phyloP scores from a whole-genome alignment of 2,797 vertebrate genomes.

The Ceryle rudis region DNA sequence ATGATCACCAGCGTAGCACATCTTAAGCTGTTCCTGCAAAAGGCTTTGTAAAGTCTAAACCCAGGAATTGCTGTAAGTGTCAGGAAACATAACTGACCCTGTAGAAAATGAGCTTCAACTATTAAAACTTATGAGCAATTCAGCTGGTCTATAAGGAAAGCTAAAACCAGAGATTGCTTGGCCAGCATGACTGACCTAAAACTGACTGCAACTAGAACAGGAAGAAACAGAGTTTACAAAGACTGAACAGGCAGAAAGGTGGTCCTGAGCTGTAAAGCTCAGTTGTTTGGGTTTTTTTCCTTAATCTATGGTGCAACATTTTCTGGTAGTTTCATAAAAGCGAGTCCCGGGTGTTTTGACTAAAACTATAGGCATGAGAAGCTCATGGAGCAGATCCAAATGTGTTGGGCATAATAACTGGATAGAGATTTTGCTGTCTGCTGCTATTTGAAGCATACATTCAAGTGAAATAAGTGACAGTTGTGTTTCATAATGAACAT shows the following conservation, averaged over 20 bases:
- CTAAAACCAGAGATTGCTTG: background rate
- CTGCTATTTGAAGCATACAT: background rate
- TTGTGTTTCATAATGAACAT: background rate
- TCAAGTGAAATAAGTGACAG: background rate
- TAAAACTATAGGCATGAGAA: background rate
- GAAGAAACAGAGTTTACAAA: background rate
- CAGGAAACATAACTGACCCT: background rate
- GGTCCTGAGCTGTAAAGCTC: background rate
- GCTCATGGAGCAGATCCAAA: background rate
- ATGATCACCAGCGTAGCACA: background rate
- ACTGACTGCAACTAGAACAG: background rate
- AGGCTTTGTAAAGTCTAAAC: background rate
- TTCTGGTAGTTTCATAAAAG: background rate
- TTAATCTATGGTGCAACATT: fast-evolving
- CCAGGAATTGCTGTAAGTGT: background rate
- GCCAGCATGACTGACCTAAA: background rate
- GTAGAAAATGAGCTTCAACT: background rate
- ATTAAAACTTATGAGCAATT: background rate
- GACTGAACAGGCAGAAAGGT: background rate
- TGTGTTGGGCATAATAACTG: background rate
- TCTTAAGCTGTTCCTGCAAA: background rate
- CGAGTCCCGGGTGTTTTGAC: background rate
- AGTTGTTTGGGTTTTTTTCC: no score
- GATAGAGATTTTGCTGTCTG: background rate
- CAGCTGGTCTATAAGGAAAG: background rate